These are phyloP conservation scores for Arothron firmamentum DNA, from an alignment of 2,113 vertebrate genomes.

Conservation along the genomic window DNA sequence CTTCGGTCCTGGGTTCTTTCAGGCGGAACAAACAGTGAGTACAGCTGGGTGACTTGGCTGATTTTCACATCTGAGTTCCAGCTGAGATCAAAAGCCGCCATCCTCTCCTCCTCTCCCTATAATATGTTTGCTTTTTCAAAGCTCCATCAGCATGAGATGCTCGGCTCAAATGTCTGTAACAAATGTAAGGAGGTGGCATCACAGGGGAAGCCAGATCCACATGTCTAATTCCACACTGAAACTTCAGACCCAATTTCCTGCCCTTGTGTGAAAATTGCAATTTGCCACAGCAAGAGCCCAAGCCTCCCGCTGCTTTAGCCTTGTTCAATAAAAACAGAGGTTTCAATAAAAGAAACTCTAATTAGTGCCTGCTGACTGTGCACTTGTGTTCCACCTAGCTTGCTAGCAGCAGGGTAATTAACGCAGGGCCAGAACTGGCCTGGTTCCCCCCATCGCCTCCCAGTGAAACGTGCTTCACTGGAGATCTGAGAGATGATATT, in stretches of 20 bases:
- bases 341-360: constrained; percentile 68
- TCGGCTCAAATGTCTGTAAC: constrained; percentile 30
- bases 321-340: constrained; percentile 67
- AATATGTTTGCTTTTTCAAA: constrained; percentile 36
- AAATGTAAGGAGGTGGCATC: constrained; percentile 27
- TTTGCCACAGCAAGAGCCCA: constrained; percentile 54
- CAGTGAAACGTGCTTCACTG: constrained; percentile 52
- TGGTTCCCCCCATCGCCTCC: constrained; percentile 43
- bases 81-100: constrained; percentile 45
- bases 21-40: constrained; percentile 49
- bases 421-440: constrained; percentile 51
- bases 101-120: constrained; percentile 23
- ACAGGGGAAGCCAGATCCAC: constrained; percentile 27
- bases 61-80: constrained; percentile 37
- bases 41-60: constrained; percentile 44
- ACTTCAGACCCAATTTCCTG: constrained; percentile 63
- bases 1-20: constrained; percentile 29
- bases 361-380: constrained; percentile 71
- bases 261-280: constrained; percentile 59
- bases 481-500: constrained; percentile 63
- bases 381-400: constrained; percentile 64
- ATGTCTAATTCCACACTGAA: constrained; percentile 47
- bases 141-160: constrained; percentile 22
- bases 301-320: constrained; percentile 58
- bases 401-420: constrained; percentile 66